Base-by-base conservation (phyloP, 1,140 invertebrate species). In the Coelopa frigida region DNA sequence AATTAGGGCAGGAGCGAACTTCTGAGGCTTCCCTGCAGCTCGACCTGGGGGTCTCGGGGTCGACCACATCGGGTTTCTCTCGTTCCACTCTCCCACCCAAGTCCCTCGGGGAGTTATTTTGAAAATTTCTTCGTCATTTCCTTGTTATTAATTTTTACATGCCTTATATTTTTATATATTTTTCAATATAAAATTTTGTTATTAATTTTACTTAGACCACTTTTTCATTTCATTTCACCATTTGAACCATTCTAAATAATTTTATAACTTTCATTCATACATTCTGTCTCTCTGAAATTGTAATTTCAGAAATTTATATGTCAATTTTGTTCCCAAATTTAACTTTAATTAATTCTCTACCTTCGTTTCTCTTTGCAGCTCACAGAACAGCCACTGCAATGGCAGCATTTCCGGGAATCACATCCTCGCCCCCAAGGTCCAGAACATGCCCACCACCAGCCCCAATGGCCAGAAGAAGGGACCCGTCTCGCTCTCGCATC, bases 381-480 rank as follows among this genome's bases (percentile, higher is more conserved):
- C 81, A 20, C 82, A 78, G 53, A 79, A 75, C 48, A 84, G 84
- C 58, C 63, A 83, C 3, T 84, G 82, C 71, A 85, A 85, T 60
- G 83, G 82, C 1, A 71, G 73, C 8, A 72, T 77, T 20, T 72
- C 73, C 7, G 58, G 65, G 15, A 66, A 73, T 40, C 73, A 72
- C n/a, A 73, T 74, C 2, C 62, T 84, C 42, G 76, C 73, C 8
- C 75, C 77, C 17, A 85, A 84, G 60, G 73, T 84, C 35, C 80
- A 77, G 31, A 85, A 84, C 55, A n/a, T n/a, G n/a, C n/a, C n/a
- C n/a, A 76, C 76, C 40, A 78, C 74, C 46, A 79, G 76, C 50
- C 76, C 77, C 11, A 78, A 77, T 56, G 75, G 73, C 47, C 57
- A 71, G 49, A 78, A 77, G 57, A 77, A 75, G 49, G 73, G 73